A percentile compares a stretch with the other conserved stretches of the same genome.
phyloP scores from a whole-genome alignment of 92 coral and sea anemone species.

The Porites cylindrica region DNA sequence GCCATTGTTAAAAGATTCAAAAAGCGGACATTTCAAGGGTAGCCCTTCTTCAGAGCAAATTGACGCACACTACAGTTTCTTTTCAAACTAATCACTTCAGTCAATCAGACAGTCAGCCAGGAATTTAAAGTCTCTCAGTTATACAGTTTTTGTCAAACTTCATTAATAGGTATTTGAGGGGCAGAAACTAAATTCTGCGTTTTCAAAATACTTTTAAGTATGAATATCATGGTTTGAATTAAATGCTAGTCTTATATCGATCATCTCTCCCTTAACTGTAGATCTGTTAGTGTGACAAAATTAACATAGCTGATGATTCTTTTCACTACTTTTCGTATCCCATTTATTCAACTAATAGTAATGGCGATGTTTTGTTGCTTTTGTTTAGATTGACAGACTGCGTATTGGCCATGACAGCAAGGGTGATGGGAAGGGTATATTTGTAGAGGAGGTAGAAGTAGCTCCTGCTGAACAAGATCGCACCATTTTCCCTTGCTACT shows the following conservation, averaged over 20 bases:
- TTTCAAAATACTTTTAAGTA: no score
- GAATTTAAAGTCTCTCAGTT: background rate
- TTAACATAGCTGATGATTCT: background rate
- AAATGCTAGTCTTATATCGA: no score
- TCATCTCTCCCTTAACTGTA: no score
- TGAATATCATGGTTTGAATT: no score
- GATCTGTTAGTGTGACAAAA: no score
- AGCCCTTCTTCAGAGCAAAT: no score
- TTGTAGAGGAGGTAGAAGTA: conserved; percentile 92
- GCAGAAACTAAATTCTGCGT: no score
- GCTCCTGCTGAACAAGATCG: conserved; percentile 91
- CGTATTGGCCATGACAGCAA: conserved; percentile 97
- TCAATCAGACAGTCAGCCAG: background rate
- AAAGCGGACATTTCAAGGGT: no score
- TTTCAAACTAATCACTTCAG: background rate
- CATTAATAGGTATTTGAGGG: no score
- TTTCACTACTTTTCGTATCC: background rate
- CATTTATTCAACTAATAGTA: background rate
- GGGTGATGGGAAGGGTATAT: conserved; percentile 89
- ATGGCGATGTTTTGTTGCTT: background rate
- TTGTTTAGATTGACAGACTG: conserved; percentile 75
- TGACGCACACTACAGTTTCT: no score
- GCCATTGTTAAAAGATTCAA: no score
- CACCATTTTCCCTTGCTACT: conserved; percentile 91
- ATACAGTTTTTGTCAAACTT: no score